Base-by-base conservation (phyloP, 2,113 vertebrate species). In the Hipposideros armiger region DNA sequence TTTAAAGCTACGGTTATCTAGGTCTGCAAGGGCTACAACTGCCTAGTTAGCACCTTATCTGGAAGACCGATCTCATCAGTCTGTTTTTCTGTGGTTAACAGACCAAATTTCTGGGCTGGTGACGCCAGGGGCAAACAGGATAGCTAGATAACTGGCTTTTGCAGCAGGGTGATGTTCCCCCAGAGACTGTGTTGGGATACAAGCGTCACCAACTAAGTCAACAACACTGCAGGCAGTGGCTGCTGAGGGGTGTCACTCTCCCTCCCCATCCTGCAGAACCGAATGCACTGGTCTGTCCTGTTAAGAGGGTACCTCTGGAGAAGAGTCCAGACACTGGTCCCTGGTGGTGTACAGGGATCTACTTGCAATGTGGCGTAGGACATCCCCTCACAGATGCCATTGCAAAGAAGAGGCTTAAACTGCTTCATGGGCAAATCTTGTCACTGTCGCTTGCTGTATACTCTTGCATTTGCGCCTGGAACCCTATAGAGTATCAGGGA, bases 331-430 rank as follows among this genome's bases (percentile, higher is more conserved):
- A 28, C 40, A 45, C 58, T 30, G 40, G 40, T n/a, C 3, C 54
- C 54, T n/a, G 17, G 26, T 20, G 30, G 22, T 13, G 22, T 58
- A n/a, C 10, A 50, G 56, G 70, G 56, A 74, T 47, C 24, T 28
- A 62, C 11, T 28, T 1, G 30, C n/a, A 40, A 70, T 4, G 22
- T 3, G 1, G 20, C 1, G 0, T 5, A 5, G 20, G 7, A 19
- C 9, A 3, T 70, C 42, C 40, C 5, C 19, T 88, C 20, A 60
- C 13, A 83, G 54, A 62, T 11, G 7, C 24, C 20, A 1, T 8
- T 30, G 52, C 22, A 50, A 40, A 72, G 9, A 36, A n/a, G 14
- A 88, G 72, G 72, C 45, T 77, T 64, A 28, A 62, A 36, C 5
- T 64, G 40, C 54, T 60, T 72, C 47, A 28, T 14, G 40, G 77